Base-by-base conservation (phyloP, 2,113 vertebrate species). In the Poeciliopsis prolifica region DNA sequence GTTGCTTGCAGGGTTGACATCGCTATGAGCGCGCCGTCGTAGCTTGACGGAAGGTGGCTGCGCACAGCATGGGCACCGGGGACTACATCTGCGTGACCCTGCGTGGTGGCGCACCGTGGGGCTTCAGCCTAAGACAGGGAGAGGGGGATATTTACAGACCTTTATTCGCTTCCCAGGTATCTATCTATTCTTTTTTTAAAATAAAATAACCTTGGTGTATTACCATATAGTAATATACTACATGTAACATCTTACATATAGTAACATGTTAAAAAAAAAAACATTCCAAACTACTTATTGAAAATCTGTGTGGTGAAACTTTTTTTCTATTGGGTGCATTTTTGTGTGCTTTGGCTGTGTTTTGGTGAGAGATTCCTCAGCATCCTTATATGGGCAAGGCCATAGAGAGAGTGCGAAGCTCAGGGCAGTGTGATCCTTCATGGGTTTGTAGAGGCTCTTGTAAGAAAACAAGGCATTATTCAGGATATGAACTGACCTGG, bases 81-180 rank as follows among this genome's bases (percentile, higher is more conserved):
- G 97, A 98, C 90, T 97, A 96, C 89, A 92, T 97, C 90, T 96
- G 96, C 91, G 87, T 98, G 28, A 96, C 96, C 62, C 95, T 99
- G 95, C 95, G 91, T 2, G 98, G 97, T 81, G 95, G 95, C 69
- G 95, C 95, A 1, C 98, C 97, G 70, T 99, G 98, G 98, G 98
- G 98, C 44, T 99, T 99, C 93, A 92, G 92, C 67, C 70, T 99
- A 88, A 88, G 94, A 79, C 95, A 96, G 84, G 96, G 94, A 91
- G 95, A 94, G 40, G 86, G 81, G 82, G 96, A 96, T 78, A 92
- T 94, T 80, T 92, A 95, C 74, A 94, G 92, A 88, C 94, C 95
- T 62, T 78, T 98, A 33, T 94, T 96, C 44, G 94, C 97, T 24
- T 95, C 95, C 30, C 96, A 98, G 98, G 98, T 99, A 96, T 72